Evolutionary conservation across 2,113 vertebrate species (phyloP).

Genomic region (Tinamus guttatus): DNA sequence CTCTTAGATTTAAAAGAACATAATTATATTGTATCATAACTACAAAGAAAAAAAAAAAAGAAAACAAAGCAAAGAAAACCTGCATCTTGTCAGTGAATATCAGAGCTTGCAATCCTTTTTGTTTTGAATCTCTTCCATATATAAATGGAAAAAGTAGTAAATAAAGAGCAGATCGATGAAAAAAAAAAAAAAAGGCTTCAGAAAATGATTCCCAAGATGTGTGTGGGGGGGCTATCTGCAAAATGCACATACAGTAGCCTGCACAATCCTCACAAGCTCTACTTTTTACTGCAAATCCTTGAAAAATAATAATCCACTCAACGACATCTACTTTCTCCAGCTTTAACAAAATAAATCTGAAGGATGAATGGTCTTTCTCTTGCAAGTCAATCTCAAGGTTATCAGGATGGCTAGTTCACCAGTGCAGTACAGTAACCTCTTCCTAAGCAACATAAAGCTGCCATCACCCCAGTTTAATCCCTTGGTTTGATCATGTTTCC

Average conservation of each 20-base stretch:
- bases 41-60: background rate
- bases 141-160: background rate
- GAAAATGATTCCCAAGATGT: background rate
- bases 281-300: background rate
- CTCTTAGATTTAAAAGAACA: background rate
- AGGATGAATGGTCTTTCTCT: background rate
- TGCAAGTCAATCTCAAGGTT: background rate
- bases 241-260: background rate
- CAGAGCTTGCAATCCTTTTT: background rate
- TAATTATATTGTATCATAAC: background rate
- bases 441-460: background rate
- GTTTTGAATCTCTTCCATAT: background rate
- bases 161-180: background rate
- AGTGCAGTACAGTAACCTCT: background rate
- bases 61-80: background rate
- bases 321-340: background rate
- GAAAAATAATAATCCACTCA: background rate
- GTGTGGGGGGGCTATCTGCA: accelerated
- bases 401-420: background rate
- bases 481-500: background rate
- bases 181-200: background rate
- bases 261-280: background rate
- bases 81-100: background rate
- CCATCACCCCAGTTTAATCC: background rate
- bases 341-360: conserved; percentile 11